These are phyloP conservation scores for Enteromius anoplus DNA, from an alignment of 2,797 vertebrate genomes.

Conservation along the genomic window DNA sequence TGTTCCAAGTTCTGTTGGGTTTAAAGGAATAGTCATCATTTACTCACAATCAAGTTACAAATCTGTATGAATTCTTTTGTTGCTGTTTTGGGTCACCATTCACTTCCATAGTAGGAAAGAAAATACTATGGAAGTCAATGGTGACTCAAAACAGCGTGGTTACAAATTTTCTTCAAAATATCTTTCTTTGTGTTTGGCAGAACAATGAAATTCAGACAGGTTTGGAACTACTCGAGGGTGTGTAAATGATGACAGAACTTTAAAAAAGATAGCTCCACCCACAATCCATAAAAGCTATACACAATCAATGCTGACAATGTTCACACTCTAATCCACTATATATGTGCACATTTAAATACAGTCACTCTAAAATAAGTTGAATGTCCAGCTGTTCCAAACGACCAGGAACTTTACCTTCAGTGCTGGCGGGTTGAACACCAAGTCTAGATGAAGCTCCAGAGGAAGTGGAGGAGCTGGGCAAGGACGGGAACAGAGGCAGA, in stretches of 20 bases:
- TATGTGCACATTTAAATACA: neutral
- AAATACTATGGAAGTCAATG: too few species aligned
- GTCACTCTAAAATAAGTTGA: neutral
- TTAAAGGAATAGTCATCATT: too few species aligned
- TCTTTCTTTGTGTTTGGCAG: too few species aligned
- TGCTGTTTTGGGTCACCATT: too few species aligned
- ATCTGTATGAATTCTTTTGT: too few species aligned
- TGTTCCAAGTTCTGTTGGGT: neutral
- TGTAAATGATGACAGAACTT: neutral
- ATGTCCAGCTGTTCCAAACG: neutral
- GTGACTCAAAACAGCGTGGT: too few species aligned
- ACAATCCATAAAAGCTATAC: slow-evolving; percentile 1
- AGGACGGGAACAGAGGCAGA: slow-evolving; percentile 73
- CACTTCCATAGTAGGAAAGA: too few species aligned
- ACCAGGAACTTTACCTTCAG: slow-evolving; percentile 65
- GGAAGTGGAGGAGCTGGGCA: slow-evolving; percentile 60
- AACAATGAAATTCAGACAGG: too few species aligned
- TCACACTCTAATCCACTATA: neutral
- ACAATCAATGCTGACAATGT: slow-evolving; percentile 2
- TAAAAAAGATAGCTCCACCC: neutral
- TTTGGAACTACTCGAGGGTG: too few species aligned
- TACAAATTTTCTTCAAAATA: too few species aligned
- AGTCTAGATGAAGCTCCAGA: slow-evolving; percentile 62
- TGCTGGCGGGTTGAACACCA: slow-evolving; percentile 43
- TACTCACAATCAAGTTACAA: too few species aligned